Evolutionary conservation across 2,888 invertebrate species (phyloP), one percentile per base, ranked within the genome.

Genomic region (Polyploca ridens): DNA sequence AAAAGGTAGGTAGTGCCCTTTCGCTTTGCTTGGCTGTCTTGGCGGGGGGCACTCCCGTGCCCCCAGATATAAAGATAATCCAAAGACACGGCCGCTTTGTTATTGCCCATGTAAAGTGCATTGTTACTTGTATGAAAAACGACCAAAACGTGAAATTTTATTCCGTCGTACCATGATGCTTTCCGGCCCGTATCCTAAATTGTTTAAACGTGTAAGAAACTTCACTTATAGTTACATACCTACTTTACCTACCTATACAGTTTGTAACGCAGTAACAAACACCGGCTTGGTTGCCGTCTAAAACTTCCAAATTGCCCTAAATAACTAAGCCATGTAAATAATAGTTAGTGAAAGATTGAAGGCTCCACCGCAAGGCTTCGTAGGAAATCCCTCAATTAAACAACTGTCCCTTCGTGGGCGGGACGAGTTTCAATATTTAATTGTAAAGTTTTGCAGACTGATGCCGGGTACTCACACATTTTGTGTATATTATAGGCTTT

Each of bases 301-400:
- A 19, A 63, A 38, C 57, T 63, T 57, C 27, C 35, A 63, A 57
- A 57, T 54, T 57, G 63, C 49, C 54, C 62, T 54, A 54, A 46
- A 54, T 46, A 54, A 54, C 54, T 49, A 54, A 49, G 33, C 57
- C 62, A 35, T 67, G 73, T 77, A 70, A 75, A 77, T 76, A 76
- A 71, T 76, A 74, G 75, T 68, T 63, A 66, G 69, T 35, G 60
- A 72, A 72, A 75, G 71, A 70, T 70, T 65, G 70, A 62, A 49
- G 58, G 62, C 64, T 59, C 59, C 57, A 64, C 62, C 62, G 44
- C 33, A 59, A 33, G 64, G 33, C 57, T 49, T 69, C 69, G 74
- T 67, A 70, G 44, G 62, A 69, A 71, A 74, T 66, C 68, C 76
- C 64, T 77, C 72, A 67, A 78, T 76, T 73, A 78, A 74, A 65